A percentile compares a stretch with the other conserved stretches of the same genome.
phyloP scores from a whole-genome alignment of 2,797 vertebrate genomes.

The Merluccius polli region DNA sequence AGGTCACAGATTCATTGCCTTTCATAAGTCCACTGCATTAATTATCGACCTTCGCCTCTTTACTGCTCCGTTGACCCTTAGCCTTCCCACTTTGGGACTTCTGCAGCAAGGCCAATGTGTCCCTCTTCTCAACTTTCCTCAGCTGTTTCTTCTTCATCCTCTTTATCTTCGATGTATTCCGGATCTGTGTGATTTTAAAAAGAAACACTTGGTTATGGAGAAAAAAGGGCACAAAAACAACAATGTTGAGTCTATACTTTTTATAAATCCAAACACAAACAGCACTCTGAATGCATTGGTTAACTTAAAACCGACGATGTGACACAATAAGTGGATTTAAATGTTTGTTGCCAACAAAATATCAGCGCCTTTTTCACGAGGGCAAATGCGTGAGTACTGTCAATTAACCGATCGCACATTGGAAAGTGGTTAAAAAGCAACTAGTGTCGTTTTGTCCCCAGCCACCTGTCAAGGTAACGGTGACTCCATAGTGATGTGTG shows the following conservation, averaged over 20 bases:
- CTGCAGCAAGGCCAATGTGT: constrained; percentile 82
- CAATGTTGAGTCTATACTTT: no score
- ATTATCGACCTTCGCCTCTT: not conserved
- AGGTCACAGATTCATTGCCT: not conserved
- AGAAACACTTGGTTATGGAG: not conserved
- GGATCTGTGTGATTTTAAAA: constrained; percentile 72
- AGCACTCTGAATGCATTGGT: not conserved
- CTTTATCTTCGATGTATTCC: constrained; percentile 89
- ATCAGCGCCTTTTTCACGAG: not conserved
- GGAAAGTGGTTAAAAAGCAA: no score
- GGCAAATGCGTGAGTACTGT: not conserved
- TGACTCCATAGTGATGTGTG: no score
- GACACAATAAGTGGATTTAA: not conserved
- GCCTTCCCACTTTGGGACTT: constrained; percentile 38
- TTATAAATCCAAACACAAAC: no score
- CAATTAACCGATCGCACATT: no score
- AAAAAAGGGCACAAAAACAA: not conserved
- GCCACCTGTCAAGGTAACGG: no score
- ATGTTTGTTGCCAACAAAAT: not conserved
- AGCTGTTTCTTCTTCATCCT: constrained; percentile 91
- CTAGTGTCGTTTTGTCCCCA: no score
- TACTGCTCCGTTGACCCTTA: not conserved
- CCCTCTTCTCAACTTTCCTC: constrained; percentile 85
- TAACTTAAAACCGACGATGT: not conserved
- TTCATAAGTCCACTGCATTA: not conserved